Evolutionary conservation across 2,888 invertebrate species (phyloP), one percentile per base, ranked within the genome.

Genomic region (Reticulitermes lucifugus): DNA sequence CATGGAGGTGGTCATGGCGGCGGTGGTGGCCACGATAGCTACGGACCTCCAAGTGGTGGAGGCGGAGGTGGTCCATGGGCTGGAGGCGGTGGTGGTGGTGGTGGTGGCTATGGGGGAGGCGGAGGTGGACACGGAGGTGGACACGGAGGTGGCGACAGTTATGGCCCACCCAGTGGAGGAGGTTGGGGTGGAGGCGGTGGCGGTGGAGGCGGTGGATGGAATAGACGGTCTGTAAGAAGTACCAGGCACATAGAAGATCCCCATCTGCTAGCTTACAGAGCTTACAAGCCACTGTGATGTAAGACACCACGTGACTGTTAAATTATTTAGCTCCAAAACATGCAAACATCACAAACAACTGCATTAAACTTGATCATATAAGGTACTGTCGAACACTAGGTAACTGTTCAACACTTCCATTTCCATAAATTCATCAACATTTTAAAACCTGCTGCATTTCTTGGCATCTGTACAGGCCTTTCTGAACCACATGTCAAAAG

Each of bases 181-280:
- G 88, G 88, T 22, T 87, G 88, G 10, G 87, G 88, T 22, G 88
- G 91, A 92, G 91, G 88, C 92, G 35, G 91, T 92, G 91, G 89
- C 91, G 83, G 89, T 91, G 87, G 92, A 90, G 87, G 88, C 77
- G 89, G 88, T 25, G 88, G 88, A 25, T 85, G 88, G 88, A 43
- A 86, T 88, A 29, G 88, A 88, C 70, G 92, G 91, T 92, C 91
- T 88, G 92, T n/a, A 87, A 92, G 14, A 91, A 92, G 92, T 92
- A 91, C 88, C 80, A n/a, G 71, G 65, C 18, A 65, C 59, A 55
- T 71, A 84, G 43, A 70, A 21, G 84, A 84, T 65, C 79, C 86
- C 1, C 86, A 86, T 6, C 59, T 65, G 79, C 85, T 86, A 18
- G 86, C 81, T n/a, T 86, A 86, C 70, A 82, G 86, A 46, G 86